These are phyloP conservation scores for Rhabdophis nuchalis DNA, from an alignment of 2,797 vertebrate species.

Conservation along the genomic window DNA sequence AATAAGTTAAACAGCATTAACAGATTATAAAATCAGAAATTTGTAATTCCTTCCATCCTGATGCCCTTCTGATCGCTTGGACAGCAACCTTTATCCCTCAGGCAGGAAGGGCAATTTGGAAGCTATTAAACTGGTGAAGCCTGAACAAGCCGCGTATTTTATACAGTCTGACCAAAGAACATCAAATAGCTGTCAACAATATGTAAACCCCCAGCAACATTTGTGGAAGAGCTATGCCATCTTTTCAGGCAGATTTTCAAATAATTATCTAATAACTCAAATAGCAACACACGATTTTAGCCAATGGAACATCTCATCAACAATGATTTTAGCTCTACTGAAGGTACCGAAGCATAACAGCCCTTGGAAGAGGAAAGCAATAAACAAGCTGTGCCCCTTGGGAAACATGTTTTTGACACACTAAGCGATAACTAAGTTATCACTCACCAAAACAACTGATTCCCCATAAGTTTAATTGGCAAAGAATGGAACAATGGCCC, in stretches of 20 bases:
- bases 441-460: not conserved
- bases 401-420: not conserved
- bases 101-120: not conserved
- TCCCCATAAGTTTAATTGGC: not conserved
- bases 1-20: not conserved
- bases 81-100: not conserved
- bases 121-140: not conserved
- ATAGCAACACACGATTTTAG: conserved; percentile 49
- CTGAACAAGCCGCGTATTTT: not conserved
- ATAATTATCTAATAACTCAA: conserved; percentile 15
- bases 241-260: conserved; percentile 9
- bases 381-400: not conserved
- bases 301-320: conserved; percentile 27
- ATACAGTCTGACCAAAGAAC: not conserved
- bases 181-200: not conserved
- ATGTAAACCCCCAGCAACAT: not conserved
- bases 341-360: not conserved
- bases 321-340: not conserved
- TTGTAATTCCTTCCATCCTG: not conserved
- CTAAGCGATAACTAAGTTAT: not conserved
- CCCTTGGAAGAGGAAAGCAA: not conserved
- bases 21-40: not conserved
- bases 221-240: conserved; percentile 28
- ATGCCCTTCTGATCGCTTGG: not conserved
- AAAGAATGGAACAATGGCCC: not conserved